Base-by-base conservation (phyloP, 2,797 vertebrate genomes). In the Selene dorsalis region DNA sequence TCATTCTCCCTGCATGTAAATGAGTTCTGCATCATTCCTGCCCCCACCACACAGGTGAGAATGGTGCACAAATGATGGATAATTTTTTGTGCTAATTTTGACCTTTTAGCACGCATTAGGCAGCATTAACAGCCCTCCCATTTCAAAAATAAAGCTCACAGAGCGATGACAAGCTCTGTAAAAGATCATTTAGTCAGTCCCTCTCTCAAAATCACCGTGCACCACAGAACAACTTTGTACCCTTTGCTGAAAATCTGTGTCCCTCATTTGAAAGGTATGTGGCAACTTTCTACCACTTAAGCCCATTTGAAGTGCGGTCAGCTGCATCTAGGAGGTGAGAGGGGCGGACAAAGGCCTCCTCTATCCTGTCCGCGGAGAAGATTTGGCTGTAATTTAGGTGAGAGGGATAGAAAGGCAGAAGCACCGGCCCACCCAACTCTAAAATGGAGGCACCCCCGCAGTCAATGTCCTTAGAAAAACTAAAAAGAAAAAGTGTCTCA, bases 271-370 rank as follows among this genome's bases (percentile, higher is more conserved):
- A 87, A 89, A 91, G 88, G 77, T 79, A 89, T 91, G 89, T 86
- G 76, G 87, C 80, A 80, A 85, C 79, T 86, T 89, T 88, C 62
- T 82, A 83, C 83, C 83, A 87, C 89, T 91, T 84, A 87, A 91
- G 86, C 79, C 79, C 74, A 74, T 92, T 91, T 91, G 80, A 89
- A 90, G 91, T 84, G 89, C 80, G 84, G 91, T 92, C 90, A 87
- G 91, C 91, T 90, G 87, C 87, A 64, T 93, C 85, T 76, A 76
- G 84, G 88, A 90, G 85, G 87, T 83, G 84, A 84, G 83, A 69
- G 84, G 56, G 75, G 74, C n/a, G 30, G 73, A 93, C 92, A 94
- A 93, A 94, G 91, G 86, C 87, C 39, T 66, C 74, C 86, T 92
- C 91, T 94, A 91, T 94, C 88, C 85, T 35, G 80, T 77, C 69